A percentile compares a stretch with the other conserved stretches of the same genome.
Conservation (phyloP, 2,888 invertebrate genomes). For the Drosophila parthenogenetica region DNA sequence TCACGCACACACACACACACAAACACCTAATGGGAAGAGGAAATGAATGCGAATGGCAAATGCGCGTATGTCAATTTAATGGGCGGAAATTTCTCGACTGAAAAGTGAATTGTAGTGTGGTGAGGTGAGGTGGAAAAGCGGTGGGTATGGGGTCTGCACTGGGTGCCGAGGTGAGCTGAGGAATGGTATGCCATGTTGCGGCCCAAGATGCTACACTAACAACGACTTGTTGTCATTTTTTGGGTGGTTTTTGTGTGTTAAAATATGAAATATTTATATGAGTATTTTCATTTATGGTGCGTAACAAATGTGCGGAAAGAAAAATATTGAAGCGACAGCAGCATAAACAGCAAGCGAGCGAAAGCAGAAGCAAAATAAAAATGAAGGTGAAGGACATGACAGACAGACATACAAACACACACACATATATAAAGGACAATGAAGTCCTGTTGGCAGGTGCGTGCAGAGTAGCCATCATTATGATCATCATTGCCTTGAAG, state of each 20-base stretch:
- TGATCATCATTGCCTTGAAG: conserved; percentile 63
- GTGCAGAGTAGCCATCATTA: conserved; percentile 76
- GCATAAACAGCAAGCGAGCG: not conserved
- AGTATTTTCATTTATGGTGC: conserved; percentile 80
- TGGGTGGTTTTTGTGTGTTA: conserved; percentile 44
- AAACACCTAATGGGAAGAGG: conserved; percentile 39
- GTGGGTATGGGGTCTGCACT: not conserved
- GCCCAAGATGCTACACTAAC: conserved; percentile 28
- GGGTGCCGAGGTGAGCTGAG: not conserved
- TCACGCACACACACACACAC: not conserved
- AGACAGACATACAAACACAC: not conserved
- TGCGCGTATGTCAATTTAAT: conserved; percentile 81
- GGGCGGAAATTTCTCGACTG: conserved; percentile 74
- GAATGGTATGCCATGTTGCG: conserved; percentile 10
- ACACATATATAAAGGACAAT: not conserved
- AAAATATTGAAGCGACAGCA: conserved; percentile 32
- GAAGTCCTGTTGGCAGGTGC: conserved; percentile 55
- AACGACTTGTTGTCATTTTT: conserved; percentile 57
- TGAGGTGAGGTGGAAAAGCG: not conserved
- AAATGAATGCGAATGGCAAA: conserved; percentile 71
- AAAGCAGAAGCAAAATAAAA: conserved; percentile 6
- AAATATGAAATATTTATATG: conserved; percentile 81
- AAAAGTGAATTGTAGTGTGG: conserved; percentile 51
- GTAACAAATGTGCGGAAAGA: conserved; percentile 77
- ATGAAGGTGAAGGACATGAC: conserved; percentile 52